These are phyloP conservation scores for Nowickia ferox DNA, from an alignment of 2,888 invertebrate species.

Conservation along the genomic window DNA sequence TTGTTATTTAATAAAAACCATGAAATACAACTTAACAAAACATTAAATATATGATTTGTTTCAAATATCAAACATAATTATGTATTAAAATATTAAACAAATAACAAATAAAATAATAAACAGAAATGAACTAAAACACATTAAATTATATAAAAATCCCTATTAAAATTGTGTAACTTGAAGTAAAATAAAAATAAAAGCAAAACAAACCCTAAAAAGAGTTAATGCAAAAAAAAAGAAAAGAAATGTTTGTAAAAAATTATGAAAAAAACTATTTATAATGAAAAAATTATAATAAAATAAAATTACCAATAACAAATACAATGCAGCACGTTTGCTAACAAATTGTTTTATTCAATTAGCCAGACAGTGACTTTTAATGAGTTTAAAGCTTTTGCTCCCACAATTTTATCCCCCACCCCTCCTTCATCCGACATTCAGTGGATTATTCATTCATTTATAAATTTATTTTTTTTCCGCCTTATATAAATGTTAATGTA, in stretches of 20 bases:
- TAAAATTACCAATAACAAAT: slow-evolving; percentile 58
- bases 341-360: slow-evolving; percentile 70
- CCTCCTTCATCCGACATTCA: not conserved
- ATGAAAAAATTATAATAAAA: slow-evolving; percentile 35
- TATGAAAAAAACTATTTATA: slow-evolving; percentile 11
- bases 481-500: not conserved
- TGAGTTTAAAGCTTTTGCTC: slow-evolving; percentile 46
- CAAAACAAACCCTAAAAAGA: slow-evolving; percentile 21
- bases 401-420: not conserved
- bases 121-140: slow-evolving; percentile 24
- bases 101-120: slow-evolving; percentile 75
- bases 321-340: slow-evolving; percentile 65
- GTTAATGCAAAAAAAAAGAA: not conserved
- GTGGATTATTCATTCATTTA: slow-evolving; percentile 18
- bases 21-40: not conserved
- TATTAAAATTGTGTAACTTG: slow-evolving; percentile 53
- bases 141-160: slow-evolving; percentile 32
- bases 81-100: slow-evolving; percentile 17
- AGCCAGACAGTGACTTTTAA: slow-evolving; percentile 69
- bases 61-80: slow-evolving; percentile 66
- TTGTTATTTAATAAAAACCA: not conserved
- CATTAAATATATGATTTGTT: slow-evolving; percentile 12
- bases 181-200: slow-evolving; percentile 30
- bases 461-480: not conserved
- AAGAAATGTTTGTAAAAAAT: slow-evolving; percentile 58